These are phyloP conservation scores for Cinara cedri DNA, from an alignment of 2,888 invertebrate genomes.

Conservation along the genomic window DNA sequence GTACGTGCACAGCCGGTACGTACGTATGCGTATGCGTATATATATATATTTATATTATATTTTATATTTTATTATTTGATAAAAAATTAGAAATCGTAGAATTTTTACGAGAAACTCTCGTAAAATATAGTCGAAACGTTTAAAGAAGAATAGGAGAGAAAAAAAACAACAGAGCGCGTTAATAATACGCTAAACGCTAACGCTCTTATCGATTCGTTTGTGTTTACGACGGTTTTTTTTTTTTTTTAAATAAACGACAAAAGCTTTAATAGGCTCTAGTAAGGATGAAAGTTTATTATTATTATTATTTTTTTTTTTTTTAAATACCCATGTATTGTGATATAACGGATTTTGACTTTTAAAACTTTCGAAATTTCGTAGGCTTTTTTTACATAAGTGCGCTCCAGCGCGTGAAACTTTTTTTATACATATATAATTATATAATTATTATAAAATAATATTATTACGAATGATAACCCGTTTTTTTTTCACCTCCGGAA, in stretches of 20 bases:
- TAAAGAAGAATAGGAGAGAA: slow-evolving; percentile 25
- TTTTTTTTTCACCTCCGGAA: slow-evolving; percentile 27
- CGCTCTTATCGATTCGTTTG: slow-evolving; percentile 45
- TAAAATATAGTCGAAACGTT: no score
- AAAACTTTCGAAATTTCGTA: slow-evolving; percentile 51
- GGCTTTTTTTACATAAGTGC: slow-evolving; percentile 49
- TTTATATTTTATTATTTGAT: background rate
- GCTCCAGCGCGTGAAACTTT: slow-evolving; percentile 48
- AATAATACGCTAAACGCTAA: no score
- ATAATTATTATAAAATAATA: no score
- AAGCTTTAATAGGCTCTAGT: slow-evolving; percentile 54
- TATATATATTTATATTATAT: slow-evolving; percentile 25
- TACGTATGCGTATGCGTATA: background rate
- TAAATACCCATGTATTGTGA: slow-evolving; percentile 55
- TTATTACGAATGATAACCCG: slow-evolving; percentile 23
- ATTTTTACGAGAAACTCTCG: no score
- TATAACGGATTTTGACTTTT: slow-evolving; percentile 52
- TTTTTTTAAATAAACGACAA: slow-evolving; percentile 14
- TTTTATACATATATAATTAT: slow-evolving; percentile 30
- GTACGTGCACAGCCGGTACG: no score
- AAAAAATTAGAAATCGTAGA: no score
- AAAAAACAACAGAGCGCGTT: slow-evolving; percentile 43
- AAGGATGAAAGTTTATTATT: no score
- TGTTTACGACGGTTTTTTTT: no score
- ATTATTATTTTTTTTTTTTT: no score